phyloP scores from a whole-genome alignment of 2,113 vertebrate genomes.

The Stictonetta naevosa region DNA sequence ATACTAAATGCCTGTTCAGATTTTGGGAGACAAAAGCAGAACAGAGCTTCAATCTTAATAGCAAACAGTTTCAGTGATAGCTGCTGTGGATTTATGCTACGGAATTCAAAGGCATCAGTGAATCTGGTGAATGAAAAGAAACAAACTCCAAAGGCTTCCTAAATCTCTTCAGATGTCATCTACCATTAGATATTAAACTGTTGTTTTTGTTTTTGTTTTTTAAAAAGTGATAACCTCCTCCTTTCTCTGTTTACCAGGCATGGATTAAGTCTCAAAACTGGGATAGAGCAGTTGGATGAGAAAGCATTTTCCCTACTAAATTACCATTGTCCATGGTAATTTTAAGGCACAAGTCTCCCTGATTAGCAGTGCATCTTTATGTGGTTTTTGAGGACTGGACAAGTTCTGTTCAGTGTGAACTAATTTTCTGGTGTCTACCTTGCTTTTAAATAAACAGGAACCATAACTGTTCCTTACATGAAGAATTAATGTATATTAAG shows the following conservation, averaged over 20 bases:
- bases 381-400: not conserved
- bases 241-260: not conserved
- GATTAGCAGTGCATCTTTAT: not conserved
- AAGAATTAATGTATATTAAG: not conserved
- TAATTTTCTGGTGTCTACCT: not conserved
- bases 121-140: not conserved
- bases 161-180: not conserved
- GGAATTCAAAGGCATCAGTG: not conserved
- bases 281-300: not conserved
- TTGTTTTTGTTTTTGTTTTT: too few relatives aligned
- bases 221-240: not conserved
- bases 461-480: not conserved
- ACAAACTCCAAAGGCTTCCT: not conserved
- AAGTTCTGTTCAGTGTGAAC: not conserved
- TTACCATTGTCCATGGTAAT: rapidly evolving
- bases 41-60: not conserved
- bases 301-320: not conserved
- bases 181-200: not conserved
- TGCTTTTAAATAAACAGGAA: not conserved
- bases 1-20: not conserved
- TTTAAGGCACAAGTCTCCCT: not conserved
- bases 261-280: not conserved
- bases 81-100: not conserved
- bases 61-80: not conserved
- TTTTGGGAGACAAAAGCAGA: not conserved